A percentile compares a stretch with the other conserved stretches of the same genome.
Conservation (phyloP, 2,888 invertebrate species). For the Drosophila cognata region DNA sequence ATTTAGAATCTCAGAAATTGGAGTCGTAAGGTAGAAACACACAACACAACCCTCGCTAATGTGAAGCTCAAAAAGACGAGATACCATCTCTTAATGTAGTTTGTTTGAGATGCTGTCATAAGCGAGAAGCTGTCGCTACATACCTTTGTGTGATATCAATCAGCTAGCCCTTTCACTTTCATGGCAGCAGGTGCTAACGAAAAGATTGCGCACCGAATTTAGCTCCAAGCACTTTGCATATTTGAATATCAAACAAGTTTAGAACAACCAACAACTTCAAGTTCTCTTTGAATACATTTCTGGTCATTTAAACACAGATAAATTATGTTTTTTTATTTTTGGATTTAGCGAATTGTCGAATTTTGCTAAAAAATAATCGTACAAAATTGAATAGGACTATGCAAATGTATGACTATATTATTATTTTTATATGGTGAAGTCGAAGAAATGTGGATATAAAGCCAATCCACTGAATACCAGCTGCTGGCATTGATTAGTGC, state of each 20-base stretch:
- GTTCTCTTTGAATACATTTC: slow-evolving; percentile 66
- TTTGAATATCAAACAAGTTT: slow-evolving; percentile 61
- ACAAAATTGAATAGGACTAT: slow-evolving; percentile 7
- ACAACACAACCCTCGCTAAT: not conserved
- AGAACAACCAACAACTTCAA: slow-evolving; percentile 46
- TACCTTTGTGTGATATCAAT: slow-evolving; percentile 2
- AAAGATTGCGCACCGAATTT: slow-evolving; percentile 6
- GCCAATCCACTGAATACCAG: slow-evolving; percentile 34
- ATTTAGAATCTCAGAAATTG: not conserved
- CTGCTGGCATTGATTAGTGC: slow-evolving; percentile 56
- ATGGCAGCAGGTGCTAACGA: slow-evolving; percentile 26
- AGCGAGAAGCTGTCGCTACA: slow-evolving; percentile 1
- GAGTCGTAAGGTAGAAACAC: not conserved
- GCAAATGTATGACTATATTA: slow-evolving; percentile 2
- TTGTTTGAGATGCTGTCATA: slow-evolving; percentile 6
- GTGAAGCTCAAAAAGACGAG: not conserved
- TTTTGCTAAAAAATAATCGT: slow-evolving; percentile 25
- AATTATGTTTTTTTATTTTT: slow-evolving; percentile 25
- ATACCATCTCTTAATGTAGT: slow-evolving; percentile 7
- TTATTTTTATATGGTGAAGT: slow-evolving; percentile 22
- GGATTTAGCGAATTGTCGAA: slow-evolving; percentile 55
- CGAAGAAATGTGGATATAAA: slow-evolving; percentile 57
- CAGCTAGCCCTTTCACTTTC: slow-evolving; percentile 67
- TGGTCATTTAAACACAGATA: slow-evolving; percentile 61
- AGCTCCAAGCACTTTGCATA: slow-evolving; percentile 19